Conservation (phyloP, 2,797 vertebrate species). For the Salmo trutta region DNA sequence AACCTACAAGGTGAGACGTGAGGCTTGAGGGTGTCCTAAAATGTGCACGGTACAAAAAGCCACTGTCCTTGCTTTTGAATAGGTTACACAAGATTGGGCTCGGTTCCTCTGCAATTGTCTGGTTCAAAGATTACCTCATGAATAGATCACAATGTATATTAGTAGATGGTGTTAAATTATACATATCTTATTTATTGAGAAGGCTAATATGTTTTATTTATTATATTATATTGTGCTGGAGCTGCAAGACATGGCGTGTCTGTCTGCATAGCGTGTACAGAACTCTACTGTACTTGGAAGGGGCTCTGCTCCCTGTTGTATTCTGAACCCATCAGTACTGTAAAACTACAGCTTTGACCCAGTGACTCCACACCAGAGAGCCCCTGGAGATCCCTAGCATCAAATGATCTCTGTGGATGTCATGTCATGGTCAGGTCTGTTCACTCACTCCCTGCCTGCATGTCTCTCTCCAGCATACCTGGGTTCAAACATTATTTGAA, state of each 20-base stretch:
- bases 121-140: too few species aligned
- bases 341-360: conserved; percentile 55
- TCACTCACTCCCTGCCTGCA: conserved; percentile 31
- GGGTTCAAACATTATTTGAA: not conserved
- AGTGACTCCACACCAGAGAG: conserved; percentile 45
- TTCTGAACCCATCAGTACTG: conserved; percentile 53
- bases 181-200: not conserved
- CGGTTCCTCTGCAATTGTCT: too few species aligned
- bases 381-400: conserved; percentile 50
- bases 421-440: conserved; percentile 39
- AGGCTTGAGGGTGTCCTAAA: not conserved
- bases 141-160: too few species aligned
- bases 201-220: not conserved
- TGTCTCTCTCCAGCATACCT: not conserved
- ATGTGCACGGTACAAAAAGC: not conserved
- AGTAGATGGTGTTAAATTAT: not conserved
- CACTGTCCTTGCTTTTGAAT: too few species aligned
- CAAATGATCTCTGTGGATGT: conserved; percentile 54
- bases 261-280: not conserved
- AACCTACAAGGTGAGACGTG: not conserved
- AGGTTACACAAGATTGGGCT: too few species aligned
- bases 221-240: not conserved
- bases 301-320: conserved; percentile 11
- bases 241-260: not conserved
- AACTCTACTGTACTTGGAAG: not conserved